These are phyloP conservation scores for Altica lythri DNA, from an alignment of 2,888 invertebrate species.

Conservation along the genomic window DNA sequence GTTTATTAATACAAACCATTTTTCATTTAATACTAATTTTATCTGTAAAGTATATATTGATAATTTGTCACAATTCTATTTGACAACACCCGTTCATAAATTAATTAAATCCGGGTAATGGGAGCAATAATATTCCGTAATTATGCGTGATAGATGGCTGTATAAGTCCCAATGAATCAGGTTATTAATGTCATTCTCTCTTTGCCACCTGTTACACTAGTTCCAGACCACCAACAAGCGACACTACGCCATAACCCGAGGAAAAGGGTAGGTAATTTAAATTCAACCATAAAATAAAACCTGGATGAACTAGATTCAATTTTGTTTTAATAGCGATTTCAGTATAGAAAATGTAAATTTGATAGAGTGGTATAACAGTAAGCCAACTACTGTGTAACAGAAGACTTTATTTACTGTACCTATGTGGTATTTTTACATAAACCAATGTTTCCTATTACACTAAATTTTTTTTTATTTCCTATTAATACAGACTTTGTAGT, in stretches of 20 bases:
- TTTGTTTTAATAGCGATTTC: no score
- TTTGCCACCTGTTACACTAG: constrained; percentile 11
- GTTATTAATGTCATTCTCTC: constrained; percentile 10
- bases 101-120: constrained; percentile 15
- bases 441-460: no score
- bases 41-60: constrained; percentile 2
- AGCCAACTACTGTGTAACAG: no score
- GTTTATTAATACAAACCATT: not conserved
- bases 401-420: no score
- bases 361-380: no score
- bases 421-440: no score
- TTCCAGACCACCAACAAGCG: not conserved
- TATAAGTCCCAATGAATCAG: constrained; percentile 16
- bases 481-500: no score
- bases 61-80: constrained; percentile 2
- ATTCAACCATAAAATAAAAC: not conserved
- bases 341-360: no score
- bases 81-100: constrained; percentile 2
- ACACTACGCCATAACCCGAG: not conserved
- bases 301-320: no score
- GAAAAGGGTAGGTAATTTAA: constrained; percentile 1
- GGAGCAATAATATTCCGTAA: constrained; percentile 11
- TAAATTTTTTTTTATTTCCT: no score
- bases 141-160: constrained; percentile 9
- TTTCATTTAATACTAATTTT: not conserved